phyloP scores from a whole-genome alignment of 2,113 vertebrate species.

The Chaetops frenatus region DNA sequence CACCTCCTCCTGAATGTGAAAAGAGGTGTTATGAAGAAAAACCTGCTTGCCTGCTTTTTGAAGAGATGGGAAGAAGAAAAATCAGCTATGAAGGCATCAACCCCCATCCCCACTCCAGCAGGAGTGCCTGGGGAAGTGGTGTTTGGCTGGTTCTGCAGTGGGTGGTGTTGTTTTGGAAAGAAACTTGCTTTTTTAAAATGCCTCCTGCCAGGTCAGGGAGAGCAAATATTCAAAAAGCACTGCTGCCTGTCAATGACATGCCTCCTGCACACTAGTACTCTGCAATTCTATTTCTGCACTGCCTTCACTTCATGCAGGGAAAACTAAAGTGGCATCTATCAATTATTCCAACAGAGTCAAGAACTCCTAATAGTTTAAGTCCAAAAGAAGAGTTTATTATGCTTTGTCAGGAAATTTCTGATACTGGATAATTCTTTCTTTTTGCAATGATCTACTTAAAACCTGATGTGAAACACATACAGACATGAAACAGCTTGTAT shows the following conservation, averaged over 20 bases:
- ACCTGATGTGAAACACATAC: background rate
- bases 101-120: background rate
- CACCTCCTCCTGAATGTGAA: background rate
- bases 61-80: background rate
- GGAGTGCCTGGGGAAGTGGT: background rate
- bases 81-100: background rate
- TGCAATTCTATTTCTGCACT: background rate
- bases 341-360: background rate
- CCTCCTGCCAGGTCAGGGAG: background rate
- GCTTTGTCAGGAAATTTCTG: background rate
- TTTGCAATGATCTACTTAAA: background rate
- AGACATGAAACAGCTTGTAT: conserved; percentile 15
- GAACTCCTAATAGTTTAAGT: background rate
- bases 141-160: background rate
- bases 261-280: background rate
- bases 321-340: background rate
- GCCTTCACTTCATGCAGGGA: background rate
- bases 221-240: background rate
- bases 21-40: background rate
- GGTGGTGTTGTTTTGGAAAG: background rate
- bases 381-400: background rate
- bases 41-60: background rate
- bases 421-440: background rate
- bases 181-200: background rate
- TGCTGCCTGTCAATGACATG: background rate